Conservation (phyloP, 2,113 vertebrate genomes). For the Pachypanchax playfairii region DNA sequence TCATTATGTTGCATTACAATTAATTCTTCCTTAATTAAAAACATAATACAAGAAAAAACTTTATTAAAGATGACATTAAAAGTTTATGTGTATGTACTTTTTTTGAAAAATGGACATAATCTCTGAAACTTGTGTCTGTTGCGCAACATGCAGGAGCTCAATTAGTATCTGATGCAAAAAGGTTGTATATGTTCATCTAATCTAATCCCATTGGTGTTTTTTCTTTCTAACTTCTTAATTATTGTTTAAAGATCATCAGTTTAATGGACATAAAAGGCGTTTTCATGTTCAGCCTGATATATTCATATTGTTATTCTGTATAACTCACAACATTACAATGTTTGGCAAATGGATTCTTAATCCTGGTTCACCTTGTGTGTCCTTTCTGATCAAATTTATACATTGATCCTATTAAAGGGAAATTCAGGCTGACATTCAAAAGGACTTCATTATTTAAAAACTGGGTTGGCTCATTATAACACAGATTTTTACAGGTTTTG, state of each 20-base stretch:
- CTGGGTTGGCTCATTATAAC: not conserved
- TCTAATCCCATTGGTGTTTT: no score
- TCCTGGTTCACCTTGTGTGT: constrained; percentile 42
- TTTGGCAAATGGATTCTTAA: constrained; percentile 29
- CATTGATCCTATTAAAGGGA: constrained; percentile 46
- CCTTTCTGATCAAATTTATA: constrained; percentile 48
- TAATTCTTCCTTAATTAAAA: no score
- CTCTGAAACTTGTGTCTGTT: not conserved
- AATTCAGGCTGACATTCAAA: constrained; percentile 32
- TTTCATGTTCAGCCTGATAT: constrained; percentile 10
- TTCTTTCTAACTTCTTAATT: not conserved
- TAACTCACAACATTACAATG: not conserved
- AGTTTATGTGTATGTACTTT: no score
- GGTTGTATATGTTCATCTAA: no score
- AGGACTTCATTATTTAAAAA: constrained; percentile 19
- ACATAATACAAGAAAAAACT: no score
- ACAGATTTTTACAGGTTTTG: not conserved
- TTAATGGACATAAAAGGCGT: not conserved
- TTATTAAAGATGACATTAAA: no score
- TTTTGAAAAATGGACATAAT: no score
- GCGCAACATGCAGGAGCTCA: no score
- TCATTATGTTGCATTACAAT: no score
- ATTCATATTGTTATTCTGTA: constrained; percentile 13
- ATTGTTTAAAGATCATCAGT: not conserved
- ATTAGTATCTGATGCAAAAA: no score